Evolutionary conservation across 2,888 invertebrate genomes (phyloP), one percentile per base, ranked within the genome.

Genomic region (Synergus umbraculus): DNA sequence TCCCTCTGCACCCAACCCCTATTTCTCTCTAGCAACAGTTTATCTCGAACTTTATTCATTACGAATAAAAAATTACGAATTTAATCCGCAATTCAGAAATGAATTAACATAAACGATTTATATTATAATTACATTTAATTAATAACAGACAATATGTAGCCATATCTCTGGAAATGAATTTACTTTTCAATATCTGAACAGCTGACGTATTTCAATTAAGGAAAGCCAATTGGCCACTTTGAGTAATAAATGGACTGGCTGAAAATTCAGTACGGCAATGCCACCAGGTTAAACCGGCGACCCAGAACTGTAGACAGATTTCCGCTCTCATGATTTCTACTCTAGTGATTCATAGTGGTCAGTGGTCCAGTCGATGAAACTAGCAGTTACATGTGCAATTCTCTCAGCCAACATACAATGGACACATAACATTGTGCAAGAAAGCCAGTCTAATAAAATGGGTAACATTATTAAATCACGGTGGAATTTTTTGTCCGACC

Each of bases 301-400:
- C 80, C 82, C 79, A 82, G 78, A 81, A 81, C 81, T 76, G 81
- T 76, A 80, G 81, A 82, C 82, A 82, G 79, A 78, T 76, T 76
- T 76, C 76, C 76, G 76, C 76, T 76, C 46, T 76, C 76, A 76
- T 64, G 64, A 73, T 73, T 73, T 73, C 73, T 73, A 37, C 37
- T 49, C 73, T 41, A 2, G 76, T 76, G 76, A 76, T 76, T 76
- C 76, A 76, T 76, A 76, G 76, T 63, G 22, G 4, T 76, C 60
- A 44, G 63, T 8, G 76, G 76, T 76, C 63, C n/a, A 76, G 63
- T 76, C 76, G 76, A 76, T 76, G 76, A 76, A 76, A n/a, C 76
- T 37, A 67, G 63, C 76, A 43, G 54, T 58, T 73, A 54, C 73
- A 73, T 73, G 18, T 13, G 15, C 54, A 29, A 22, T 29, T 29